These are phyloP conservation scores for Henricia sp. DNA, from an alignment of 53 echinoderm and acorn worm genomes.

Conservation along the genomic window DNA sequence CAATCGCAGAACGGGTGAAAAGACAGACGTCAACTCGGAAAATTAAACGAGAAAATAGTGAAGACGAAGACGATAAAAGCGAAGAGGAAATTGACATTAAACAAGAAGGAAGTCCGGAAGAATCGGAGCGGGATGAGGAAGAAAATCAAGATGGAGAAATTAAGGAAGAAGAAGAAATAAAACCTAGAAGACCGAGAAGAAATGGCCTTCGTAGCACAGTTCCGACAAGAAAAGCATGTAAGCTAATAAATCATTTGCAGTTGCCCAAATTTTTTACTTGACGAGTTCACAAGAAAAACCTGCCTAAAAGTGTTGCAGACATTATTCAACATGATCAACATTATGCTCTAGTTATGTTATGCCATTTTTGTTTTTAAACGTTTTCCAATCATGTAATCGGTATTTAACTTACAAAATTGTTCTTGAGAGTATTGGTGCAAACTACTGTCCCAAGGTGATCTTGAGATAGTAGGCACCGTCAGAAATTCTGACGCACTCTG, in stretches of 20 bases:
- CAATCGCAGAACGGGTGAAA: slow-evolving; percentile 44
- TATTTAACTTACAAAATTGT: too few species aligned
- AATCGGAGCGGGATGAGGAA: slow-evolving; percentile 47
- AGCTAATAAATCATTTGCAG: neutral
- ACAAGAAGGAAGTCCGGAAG: slow-evolving; percentile 45
- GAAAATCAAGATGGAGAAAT: slow-evolving; percentile 53
- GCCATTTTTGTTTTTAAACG: too few species aligned
- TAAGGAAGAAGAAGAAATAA: slow-evolving; percentile 29
- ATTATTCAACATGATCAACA: too few species aligned
- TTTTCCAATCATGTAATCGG: too few species aligned
- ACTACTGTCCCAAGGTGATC: too few species aligned
- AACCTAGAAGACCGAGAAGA: slow-evolving; percentile 12
- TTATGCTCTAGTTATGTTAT: too few species aligned
- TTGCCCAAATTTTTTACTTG: too few species aligned
- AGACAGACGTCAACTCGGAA: slow-evolving; percentile 14
- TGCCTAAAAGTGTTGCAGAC: too few species aligned
- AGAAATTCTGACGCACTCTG: too few species aligned
- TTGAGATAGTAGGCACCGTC: too few species aligned
- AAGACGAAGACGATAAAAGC: slow-evolving; percentile 35
- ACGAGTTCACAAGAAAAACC: too few species aligned
- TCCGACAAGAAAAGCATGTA: slow-evolving; percentile 21
- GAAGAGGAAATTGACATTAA: slow-evolving; percentile 43
- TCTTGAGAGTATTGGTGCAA: too few species aligned
- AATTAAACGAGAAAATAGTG: neutral
- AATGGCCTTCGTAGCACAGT: slow-evolving; percentile 27